phyloP scores from a whole-genome alignment of 2,888 invertebrate species.

The Trichacis sp. region DNA sequence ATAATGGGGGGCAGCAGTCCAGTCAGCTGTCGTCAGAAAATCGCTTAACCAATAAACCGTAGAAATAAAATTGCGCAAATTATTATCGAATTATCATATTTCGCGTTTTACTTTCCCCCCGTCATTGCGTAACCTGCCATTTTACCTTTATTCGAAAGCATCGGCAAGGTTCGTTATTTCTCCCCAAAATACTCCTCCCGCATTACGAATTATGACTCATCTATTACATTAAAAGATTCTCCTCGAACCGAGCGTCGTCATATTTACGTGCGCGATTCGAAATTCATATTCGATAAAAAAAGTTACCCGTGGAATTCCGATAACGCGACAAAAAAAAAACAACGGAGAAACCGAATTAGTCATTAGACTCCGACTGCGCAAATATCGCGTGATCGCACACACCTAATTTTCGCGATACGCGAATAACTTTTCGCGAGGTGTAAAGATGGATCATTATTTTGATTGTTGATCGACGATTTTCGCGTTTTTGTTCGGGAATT shows the following conservation, averaged over 20 bases:
- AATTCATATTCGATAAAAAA: too few relatives aligned
- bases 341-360: too few relatives aligned
- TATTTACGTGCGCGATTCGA: too few relatives aligned
- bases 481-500: neutral
- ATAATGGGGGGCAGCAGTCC: slow-evolving; percentile 14
- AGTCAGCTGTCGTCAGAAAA: slow-evolving; percentile 26
- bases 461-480: too few relatives aligned
- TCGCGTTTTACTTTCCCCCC: neutral
- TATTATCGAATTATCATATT: neutral
- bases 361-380: too few relatives aligned
- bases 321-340: too few relatives aligned
- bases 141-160: neutral
- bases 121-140: neutral
- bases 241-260: neutral
- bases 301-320: too few relatives aligned
- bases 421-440: too few relatives aligned
- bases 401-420: too few relatives aligned
- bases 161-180: neutral
- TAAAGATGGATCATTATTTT: too few relatives aligned
- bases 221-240: neutral
- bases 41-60: slow-evolving; percentile 27
- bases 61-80: slow-evolving; percentile 4
- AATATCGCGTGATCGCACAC: too few relatives aligned
- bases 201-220: neutral
- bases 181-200: neutral